Evolutionary conservation across 2,797 vertebrate genomes (phyloP), one percentile per base, ranked within the genome.

Genomic region (Melanotaenia parkinsoni): DNA sequence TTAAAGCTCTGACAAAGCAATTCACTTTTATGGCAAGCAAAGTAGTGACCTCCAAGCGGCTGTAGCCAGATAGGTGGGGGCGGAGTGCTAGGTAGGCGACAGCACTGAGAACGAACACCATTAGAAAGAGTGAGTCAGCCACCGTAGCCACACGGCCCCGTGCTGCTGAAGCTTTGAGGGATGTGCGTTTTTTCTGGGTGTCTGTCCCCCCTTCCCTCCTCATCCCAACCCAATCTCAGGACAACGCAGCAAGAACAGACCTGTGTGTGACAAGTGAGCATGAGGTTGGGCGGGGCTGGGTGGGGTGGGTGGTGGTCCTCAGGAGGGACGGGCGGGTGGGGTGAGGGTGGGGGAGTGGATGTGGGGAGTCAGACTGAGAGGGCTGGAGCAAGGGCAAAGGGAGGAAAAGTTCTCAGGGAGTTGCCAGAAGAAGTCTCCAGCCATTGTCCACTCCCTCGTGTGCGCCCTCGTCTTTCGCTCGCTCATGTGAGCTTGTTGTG

Each of bases 1-100:
- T 90, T 89, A 86, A 93, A 93, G 89, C 88, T 90, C 88, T 79
- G 84, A 84, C 76, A 81, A 91, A 92, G 88, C 77, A 61, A 87
- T 82, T 75, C 68, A 81, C 76, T 85, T 80, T 70, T 82, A 86
- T 73, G 62, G 69, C 88, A 81, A 90, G 86, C 87, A 80, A 87
- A 88, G 74, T 68, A 37, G 63, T 79, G 86, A 72, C 83, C 72
- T 77, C 32, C 79, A 73, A 83, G 72, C 50, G 65, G 80, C 80
- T 70, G 76, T n/a, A 58, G 70, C 38, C 22, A 89, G 76, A 73
- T 66, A 67, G 79, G 81, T 51, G 67, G 70, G 2, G 83, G 81
- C 75, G 85, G 22, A 68, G 85, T 76, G 63, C 58, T 53, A 47
- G 74, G 76, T 82, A 18, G 83, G 84, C 71, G 24, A 80, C 72